Evolutionary conservation across 1,140 invertebrate genomes (phyloP).

Genomic region (Saccostrea glomerata): DNA sequence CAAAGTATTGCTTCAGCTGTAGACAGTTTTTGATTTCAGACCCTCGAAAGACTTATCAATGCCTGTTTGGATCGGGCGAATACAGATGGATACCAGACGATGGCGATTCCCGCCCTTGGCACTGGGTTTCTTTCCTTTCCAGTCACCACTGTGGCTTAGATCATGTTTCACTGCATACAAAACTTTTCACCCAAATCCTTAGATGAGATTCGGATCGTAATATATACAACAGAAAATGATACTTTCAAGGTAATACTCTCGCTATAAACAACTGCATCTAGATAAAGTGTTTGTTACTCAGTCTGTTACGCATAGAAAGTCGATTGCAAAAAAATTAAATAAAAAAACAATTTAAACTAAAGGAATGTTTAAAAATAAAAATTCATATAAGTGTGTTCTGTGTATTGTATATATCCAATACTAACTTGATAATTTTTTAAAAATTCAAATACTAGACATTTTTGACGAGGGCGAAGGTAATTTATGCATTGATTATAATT

Average conservation of each 20-base stretch:
- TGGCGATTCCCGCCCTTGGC: constrained; percentile 21
- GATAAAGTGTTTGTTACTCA: not conserved
- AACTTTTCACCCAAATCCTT: not conserved
- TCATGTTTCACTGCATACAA: not conserved
- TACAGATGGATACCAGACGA: not conserved
- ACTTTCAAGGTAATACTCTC: not conserved
- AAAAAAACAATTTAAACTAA: too few species aligned
- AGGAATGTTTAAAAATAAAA: too few species aligned
- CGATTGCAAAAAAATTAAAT: too few species aligned
- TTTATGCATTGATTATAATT: not conserved
- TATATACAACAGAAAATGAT: not conserved
- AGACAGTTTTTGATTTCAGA: not conserved
- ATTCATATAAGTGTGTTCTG: too few species aligned
- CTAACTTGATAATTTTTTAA: not conserved
- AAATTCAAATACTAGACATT: not conserved
- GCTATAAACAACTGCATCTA: not conserved
- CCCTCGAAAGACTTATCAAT: not conserved
- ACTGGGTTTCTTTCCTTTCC: constrained; percentile 18
- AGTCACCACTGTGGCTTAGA: not conserved
- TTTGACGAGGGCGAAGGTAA: not conserved
- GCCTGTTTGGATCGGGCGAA: constrained; percentile 25
- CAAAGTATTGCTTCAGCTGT: too few species aligned
- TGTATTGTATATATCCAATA: not conserved
- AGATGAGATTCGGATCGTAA: not conserved
- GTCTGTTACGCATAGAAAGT: too few species aligned